Conservation (phyloP, 2,797 vertebrate species). For the Masticophis lateralis region DNA sequence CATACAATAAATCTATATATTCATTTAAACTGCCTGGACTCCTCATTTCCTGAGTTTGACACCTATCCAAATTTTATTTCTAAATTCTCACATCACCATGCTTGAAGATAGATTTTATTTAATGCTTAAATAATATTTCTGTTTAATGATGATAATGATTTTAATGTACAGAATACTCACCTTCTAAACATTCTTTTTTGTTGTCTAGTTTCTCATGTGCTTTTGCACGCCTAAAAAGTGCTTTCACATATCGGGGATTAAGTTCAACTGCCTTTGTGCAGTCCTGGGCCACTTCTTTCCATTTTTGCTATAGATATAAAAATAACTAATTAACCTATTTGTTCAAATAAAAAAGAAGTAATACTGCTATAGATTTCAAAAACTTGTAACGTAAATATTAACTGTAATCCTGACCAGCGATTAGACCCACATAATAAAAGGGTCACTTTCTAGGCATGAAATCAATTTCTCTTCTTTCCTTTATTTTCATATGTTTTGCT, state of each 20-base stretch:
- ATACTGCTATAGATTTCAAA: constrained; percentile 7
- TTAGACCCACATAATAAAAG: not conserved
- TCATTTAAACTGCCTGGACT: not conserved
- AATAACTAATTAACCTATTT: constrained; percentile 6
- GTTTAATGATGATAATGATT: not conserved
- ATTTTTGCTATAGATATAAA: constrained; percentile 83
- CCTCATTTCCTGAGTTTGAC: not conserved
- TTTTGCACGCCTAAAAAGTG: constrained; percentile 95
- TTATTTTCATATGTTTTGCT: not conserved
- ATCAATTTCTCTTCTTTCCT: not conserved
- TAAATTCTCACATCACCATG: not conserved
- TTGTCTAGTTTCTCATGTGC: constrained; percentile 94
- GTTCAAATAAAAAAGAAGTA: constrained; percentile 35
- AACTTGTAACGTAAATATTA: not conserved
- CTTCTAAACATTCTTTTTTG: constrained; percentile 97
- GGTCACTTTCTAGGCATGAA: not conserved
- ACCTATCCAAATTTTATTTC: not conserved
- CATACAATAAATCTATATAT: not conserved
- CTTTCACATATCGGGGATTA: constrained; percentile 96
- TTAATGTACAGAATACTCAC: constrained; percentile 66
- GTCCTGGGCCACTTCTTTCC: constrained; percentile 93
- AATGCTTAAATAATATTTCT: not conserved
- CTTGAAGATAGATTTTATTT: not conserved
- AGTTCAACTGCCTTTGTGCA: constrained; percentile 92
- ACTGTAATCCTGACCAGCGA: not conserved